These are phyloP conservation scores for Mormyrops boulengeri DNA, from an alignment of 2,797 vertebrate genomes.

Conservation along the genomic window DNA sequence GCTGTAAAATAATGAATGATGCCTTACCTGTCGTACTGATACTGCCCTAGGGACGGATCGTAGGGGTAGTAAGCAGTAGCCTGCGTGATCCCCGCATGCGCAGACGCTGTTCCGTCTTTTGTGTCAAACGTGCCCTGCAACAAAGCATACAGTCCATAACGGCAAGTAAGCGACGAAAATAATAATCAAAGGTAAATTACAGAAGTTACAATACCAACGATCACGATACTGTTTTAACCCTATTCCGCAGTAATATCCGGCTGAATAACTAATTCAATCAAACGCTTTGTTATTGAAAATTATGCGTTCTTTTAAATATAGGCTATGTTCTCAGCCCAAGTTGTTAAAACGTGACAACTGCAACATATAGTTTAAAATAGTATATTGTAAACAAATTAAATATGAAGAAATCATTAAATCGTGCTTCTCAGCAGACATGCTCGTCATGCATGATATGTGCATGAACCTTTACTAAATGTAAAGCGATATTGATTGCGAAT, in stretches of 20 bases:
- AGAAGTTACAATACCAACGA: background rate
- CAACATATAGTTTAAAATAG: background rate
- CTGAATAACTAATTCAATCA: background rate
- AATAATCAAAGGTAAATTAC: slow-evolving; percentile 2
- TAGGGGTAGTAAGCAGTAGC: slow-evolving; percentile 89
- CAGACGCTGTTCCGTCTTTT: slow-evolving; percentile 83
- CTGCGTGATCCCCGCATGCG: slow-evolving; percentile 85
- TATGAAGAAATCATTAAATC: background rate
- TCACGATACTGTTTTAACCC: background rate
- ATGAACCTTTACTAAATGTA: background rate
- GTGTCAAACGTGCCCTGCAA: slow-evolving; percentile 87
- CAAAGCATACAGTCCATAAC: slow-evolving; percentile 30
- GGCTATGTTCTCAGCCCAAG: background rate
- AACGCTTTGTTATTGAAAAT: background rate
- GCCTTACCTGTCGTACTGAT: slow-evolving; percentile 81
- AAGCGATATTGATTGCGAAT: background rate
- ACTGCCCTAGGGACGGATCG: slow-evolving; percentile 88
- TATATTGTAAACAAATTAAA: background rate
- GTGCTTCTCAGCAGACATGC: background rate
- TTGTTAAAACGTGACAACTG: background rate
- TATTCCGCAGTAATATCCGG: background rate
- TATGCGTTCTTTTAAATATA: background rate
- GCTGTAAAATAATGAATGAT: background rate
- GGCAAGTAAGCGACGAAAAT: background rate
- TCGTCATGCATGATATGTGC: background rate